Conservation (phyloP, 2,797 vertebrate species). For the Apodemus agrarius region DNA sequence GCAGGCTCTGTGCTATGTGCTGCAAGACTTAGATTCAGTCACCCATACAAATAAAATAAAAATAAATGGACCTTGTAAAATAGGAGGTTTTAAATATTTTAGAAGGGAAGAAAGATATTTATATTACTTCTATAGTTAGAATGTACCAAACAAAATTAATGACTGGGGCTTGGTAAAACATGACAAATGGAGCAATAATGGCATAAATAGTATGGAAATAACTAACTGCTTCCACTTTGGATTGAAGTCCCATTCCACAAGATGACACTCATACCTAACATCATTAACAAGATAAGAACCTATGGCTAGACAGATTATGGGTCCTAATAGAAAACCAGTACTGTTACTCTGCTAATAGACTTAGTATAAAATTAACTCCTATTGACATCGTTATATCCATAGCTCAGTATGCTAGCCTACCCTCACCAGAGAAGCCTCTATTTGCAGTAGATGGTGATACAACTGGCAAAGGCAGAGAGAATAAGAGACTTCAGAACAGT, state of each 20-base stretch:
- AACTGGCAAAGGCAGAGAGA: not conserved
- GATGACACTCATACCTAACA: not conserved
- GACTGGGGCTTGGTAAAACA: not conserved
- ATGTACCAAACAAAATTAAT: not conserved
- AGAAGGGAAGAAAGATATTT: not conserved
- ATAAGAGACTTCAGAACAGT: not conserved
- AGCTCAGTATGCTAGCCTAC: not conserved
- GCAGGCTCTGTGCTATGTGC: not conserved
- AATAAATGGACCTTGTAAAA: not conserved
- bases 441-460: not conserved
- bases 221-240: not conserved
- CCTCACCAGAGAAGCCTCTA: not conserved
- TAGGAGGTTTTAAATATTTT: not conserved
- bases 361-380: not conserved
- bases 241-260: not conserved
- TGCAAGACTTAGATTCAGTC: not conserved
- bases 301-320: not conserved
- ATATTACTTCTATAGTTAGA: not conserved
- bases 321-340: not conserved
- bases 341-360: not conserved
- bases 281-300: not conserved
- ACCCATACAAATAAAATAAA: not conserved
- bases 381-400: not conserved
- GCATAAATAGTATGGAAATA: not conserved
- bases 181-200: not conserved